A percentile compares a stretch with the other conserved stretches of the same genome.
Evolutionary conservation across 2,797 vertebrate species (phyloP).

Genomic region (Sylvilagus floridanus): DNA sequence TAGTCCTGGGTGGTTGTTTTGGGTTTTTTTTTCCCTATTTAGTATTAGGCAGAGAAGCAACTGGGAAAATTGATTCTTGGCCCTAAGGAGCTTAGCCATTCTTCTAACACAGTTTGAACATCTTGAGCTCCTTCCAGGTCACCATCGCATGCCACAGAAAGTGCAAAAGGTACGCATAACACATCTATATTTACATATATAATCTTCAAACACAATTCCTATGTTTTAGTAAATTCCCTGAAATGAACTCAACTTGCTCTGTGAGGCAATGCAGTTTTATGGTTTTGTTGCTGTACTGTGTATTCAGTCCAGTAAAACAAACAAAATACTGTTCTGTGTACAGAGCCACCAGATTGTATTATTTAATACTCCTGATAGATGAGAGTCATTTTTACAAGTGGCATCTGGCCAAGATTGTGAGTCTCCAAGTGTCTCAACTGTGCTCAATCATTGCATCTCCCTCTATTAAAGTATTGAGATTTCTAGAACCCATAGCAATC

Average conservation of each 20-base stretch:
- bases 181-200: slow-evolving; percentile 14
- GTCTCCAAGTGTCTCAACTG: slow-evolving; percentile 57
- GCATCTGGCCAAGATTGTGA: slow-evolving; percentile 63
- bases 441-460: slow-evolving; percentile 64
- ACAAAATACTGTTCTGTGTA: slow-evolving; percentile 70
- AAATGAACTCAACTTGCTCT: slow-evolving; percentile 60
- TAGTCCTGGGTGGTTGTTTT: background rate
- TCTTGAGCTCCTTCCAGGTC: slow-evolving; percentile 15
- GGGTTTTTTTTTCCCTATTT: slow-evolving; percentile 24
- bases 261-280: slow-evolving; percentile 38
- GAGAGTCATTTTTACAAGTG: slow-evolving; percentile 76
- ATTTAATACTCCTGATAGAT: slow-evolving; percentile 72
- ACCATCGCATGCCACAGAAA: background rate
- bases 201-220: slow-evolving; percentile 61
- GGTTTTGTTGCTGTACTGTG: slow-evolving; percentile 36
- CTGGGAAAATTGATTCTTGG: slow-evolving; percentile 1
- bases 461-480: slow-evolving; percentile 76
- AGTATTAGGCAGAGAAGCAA: slow-evolving; percentile 29
- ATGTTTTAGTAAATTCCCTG: slow-evolving; percentile 67
- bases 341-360: slow-evolving; percentile 55
- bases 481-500: slow-evolving; percentile 78
- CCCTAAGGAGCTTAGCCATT: background rate
- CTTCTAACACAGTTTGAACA: slow-evolving; percentile 52
- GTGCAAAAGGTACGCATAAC: background rate
- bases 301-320: slow-evolving; percentile 68